Evolutionary conservation across 2,113 vertebrate genomes (phyloP).

Genomic region (Oncorhynchus nerka): DNA sequence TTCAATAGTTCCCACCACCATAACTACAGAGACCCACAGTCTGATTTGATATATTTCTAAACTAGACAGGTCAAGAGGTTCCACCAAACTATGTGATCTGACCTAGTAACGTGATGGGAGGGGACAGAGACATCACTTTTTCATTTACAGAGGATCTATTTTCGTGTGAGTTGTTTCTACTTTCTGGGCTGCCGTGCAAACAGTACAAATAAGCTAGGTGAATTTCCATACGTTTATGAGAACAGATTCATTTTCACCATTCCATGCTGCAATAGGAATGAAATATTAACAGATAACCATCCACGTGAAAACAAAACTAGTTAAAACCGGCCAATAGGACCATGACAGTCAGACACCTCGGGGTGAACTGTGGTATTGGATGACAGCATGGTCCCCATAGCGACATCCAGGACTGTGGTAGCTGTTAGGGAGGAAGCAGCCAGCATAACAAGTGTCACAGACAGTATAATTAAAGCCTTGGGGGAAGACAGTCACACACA

Average conservation of each 20-base stretch:
- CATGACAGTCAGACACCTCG: background rate
- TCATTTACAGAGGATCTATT: too few relatives aligned
- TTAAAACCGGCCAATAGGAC: background rate
- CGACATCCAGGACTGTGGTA: constrained; percentile 11
- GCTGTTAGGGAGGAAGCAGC: constrained; percentile 16
- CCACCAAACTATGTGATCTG: background rate
- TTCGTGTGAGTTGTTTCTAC: too few relatives aligned
- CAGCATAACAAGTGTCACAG: constrained; percentile 30
- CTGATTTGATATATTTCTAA: background rate
- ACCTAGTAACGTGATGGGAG: background rate
- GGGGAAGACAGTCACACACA: constrained; percentile 4
- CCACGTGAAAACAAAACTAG: too few relatives aligned
- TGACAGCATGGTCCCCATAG: constrained; percentile 4
- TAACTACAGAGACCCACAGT: too few relatives aligned
- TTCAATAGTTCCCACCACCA: background rate
- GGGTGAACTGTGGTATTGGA: background rate
- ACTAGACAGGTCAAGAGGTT: background rate
- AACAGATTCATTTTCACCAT: too few relatives aligned
- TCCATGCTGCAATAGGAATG: too few relatives aligned
- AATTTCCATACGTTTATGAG: too few relatives aligned
- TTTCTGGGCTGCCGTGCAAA: too few relatives aligned
- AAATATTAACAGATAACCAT: too few relatives aligned
- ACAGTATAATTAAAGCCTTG: constrained; percentile 48
- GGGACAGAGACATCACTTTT: too few relatives aligned
- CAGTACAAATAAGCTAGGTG: too few relatives aligned